Conservation (phyloP, 92 coral and sea anemone genomes). For the Palythoa grandis region DNA sequence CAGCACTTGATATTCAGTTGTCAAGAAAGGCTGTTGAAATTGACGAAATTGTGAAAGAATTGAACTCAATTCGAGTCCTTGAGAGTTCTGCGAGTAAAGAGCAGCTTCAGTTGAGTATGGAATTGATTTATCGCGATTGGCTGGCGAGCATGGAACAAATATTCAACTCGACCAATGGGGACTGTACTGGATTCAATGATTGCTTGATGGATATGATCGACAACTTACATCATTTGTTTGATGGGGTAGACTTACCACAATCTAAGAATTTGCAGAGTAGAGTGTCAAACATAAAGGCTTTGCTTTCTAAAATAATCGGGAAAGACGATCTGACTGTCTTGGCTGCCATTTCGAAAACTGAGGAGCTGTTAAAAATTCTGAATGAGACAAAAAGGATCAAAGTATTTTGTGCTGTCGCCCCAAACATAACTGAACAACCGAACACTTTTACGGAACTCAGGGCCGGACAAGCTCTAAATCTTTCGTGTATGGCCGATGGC, state of each 20-base stretch:
- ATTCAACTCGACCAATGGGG: constrained; percentile 55
- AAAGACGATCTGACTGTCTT: constrained; percentile 51
- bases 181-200: constrained; percentile 75
- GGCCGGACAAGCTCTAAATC: constrained; percentile 52
- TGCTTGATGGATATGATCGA: constrained; percentile 61
- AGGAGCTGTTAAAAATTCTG: constrained; percentile 50
- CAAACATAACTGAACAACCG: constrained; percentile 80
- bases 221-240: constrained; percentile 63
- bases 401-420: constrained; percentile 73
- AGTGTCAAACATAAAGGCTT: constrained; percentile 15
- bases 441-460: constrained; percentile 57
- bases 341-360: constrained; percentile 55
- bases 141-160: constrained; percentile 71
- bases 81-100: constrained; percentile 43
- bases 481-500: constrained; percentile 67
- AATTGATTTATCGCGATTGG: constrained; percentile 68
- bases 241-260: constrained; percentile 58
- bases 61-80: constrained; percentile 30
- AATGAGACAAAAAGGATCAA: constrained; percentile 46
- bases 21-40: constrained; percentile 18
- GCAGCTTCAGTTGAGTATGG: constrained; percentile 50
- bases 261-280: constrained; percentile 43
- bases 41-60: constrained; percentile 50
- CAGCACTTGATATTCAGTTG: constrained; percentile 39
- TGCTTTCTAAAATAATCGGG: constrained; percentile 41